Conservation (phyloP, 2,797 vertebrate species). For the Cichlasoma orientale region DNA sequence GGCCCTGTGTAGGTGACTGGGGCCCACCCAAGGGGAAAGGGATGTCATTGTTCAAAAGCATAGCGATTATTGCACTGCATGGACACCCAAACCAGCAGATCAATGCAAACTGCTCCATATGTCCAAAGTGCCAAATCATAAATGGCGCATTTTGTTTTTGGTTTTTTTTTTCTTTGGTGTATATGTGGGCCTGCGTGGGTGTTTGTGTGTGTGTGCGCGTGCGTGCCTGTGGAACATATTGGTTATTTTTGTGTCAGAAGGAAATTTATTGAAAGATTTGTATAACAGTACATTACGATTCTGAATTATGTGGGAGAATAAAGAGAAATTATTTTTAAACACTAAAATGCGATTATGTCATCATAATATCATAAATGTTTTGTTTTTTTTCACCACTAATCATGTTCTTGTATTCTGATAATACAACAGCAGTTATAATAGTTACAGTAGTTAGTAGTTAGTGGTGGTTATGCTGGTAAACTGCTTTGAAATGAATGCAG, state of each 20-base stretch:
- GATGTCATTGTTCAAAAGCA: slow-evolving; percentile 66
- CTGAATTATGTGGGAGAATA: slow-evolving; percentile 80
- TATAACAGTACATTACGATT: slow-evolving; percentile 79
- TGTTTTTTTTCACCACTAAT: neutral
- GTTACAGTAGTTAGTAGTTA: no score
- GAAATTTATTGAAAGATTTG: slow-evolving; percentile 81
- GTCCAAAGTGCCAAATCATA: slow-evolving; percentile 85
- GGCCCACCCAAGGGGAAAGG: slow-evolving; percentile 62
- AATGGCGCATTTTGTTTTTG: slow-evolving; percentile 64
- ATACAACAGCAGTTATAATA: no score
- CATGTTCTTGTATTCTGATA: no score
- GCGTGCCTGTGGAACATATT: slow-evolving; percentile 71
- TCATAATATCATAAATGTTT: slow-evolving; percentile 6
- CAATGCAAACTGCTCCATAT: slow-evolving; percentile 81
- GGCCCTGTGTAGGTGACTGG: slow-evolving; percentile 33
- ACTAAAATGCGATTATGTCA: slow-evolving; percentile 42
- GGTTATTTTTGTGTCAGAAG: slow-evolving; percentile 80
- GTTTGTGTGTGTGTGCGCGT: slow-evolving; percentile 32
- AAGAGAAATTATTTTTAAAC: slow-evolving; percentile 84
- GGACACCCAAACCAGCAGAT: slow-evolving; percentile 82
- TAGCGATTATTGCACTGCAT: slow-evolving; percentile 75
- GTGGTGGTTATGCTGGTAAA: neutral
- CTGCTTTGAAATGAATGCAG: neutral
- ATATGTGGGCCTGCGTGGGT: slow-evolving; percentile 29
- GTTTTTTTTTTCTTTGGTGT: slow-evolving; percentile 12